Evolutionary conservation across 1,140 invertebrate genomes (phyloP), one percentile per base, ranked within the genome.

Genomic region (Caerostris extrusa): DNA sequence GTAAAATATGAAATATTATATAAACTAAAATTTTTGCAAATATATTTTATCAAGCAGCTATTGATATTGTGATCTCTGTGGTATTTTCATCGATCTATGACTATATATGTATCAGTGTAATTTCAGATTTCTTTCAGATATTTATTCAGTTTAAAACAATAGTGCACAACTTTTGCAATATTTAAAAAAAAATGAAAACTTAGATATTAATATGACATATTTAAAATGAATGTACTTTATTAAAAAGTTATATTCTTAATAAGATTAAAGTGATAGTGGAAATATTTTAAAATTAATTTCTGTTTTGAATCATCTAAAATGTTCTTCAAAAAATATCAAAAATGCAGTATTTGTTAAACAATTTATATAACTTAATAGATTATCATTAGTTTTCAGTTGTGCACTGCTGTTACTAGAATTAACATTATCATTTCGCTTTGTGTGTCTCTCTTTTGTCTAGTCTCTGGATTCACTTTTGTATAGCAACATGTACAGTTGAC

Each of bases 401-500:
- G 90, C 90, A 91, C 58, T 83, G 50, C 90, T 83, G 77, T 82
- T 55, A 7, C 61, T 34, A 71, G 58, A 77, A 17, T 64, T 34
- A 12, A 34, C 19, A 87, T 87, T 50, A 87, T 92, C 61, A 92
- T 86, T 77, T 92, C 69, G 82, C 82, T 92, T 86, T 86, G 56
- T 92, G 58, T 86, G 69, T 86, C 34, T 86, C 53, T 34, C 50
- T 86, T 92, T 55, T 81, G 85, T 93, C 77, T 91, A 81, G 69
- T 91, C 90, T 91, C 55, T 93, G 85, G 64, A 88, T 82, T 93
- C 92, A 93, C 92, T 93, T n/a, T n/a, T 93, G 92, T 93, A 93
- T 93, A 93, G 92, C 92, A 88, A 89, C 85, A 88, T 93, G 92
- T 93, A 93, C 92, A 93, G 92, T 93, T 82, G 85, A 93, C 92